Conservation (phyloP, 2,888 invertebrate genomes). For the Philereme vetulata region DNA sequence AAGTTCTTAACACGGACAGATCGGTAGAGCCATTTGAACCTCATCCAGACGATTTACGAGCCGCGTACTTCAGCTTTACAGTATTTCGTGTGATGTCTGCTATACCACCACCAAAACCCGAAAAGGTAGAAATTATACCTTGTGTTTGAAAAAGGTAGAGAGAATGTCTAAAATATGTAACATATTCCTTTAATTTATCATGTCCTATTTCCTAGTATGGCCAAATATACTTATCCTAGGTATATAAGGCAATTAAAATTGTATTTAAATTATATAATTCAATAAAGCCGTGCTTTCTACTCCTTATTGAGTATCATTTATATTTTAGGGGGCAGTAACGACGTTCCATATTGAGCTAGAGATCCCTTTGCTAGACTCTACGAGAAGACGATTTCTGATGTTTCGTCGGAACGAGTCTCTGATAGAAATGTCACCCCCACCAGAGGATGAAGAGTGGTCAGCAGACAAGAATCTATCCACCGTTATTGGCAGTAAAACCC, state of each 20-base stretch:
- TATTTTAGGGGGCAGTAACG: slow-evolving; percentile 60
- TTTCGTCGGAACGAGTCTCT: slow-evolving; percentile 63
- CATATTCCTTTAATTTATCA: too few relatives aligned
- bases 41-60: slow-evolving; percentile 65
- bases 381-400: slow-evolving; percentile 66
- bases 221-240: too few relatives aligned
- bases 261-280: not conserved
- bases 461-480: slow-evolving; percentile 34
- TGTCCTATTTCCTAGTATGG: too few relatives aligned
- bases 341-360: slow-evolving; percentile 81
- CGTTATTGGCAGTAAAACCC: slow-evolving; percentile 44
- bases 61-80: slow-evolving; percentile 73
- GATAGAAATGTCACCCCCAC: slow-evolving; percentile 61
- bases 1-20: slow-evolving; percentile 65
- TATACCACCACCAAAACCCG: slow-evolving; percentile 78
- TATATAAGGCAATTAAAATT: too few relatives aligned
- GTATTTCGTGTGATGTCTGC: slow-evolving; percentile 79
- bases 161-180: too few relatives aligned
- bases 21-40: slow-evolving; percentile 51
- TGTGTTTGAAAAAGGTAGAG: too few relatives aligned
- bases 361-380: slow-evolving; percentile 79
- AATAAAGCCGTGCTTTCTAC: not conserved
- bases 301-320: not conserved
- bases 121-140: slow-evolving; percentile 71
- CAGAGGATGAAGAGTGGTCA: slow-evolving; percentile 61